These are phyloP conservation scores for Plectropomus leopardus DNA, from an alignment of 2,113 vertebrate species.

Conservation along the genomic window DNA sequence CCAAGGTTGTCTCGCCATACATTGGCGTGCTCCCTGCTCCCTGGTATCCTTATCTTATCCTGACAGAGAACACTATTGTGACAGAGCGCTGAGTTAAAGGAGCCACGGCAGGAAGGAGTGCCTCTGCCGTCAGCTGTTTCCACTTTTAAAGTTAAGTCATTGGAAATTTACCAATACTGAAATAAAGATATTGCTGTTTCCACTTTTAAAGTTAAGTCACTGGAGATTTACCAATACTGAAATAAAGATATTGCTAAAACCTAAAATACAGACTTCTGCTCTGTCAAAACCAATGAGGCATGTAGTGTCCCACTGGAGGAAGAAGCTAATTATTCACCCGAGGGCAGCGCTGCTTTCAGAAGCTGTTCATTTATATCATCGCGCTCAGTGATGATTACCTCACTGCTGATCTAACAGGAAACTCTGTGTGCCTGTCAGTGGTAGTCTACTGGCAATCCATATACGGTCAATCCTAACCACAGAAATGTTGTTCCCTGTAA, in stretches of 20 bases:
- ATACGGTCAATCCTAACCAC: too few relatives aligned
- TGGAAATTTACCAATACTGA: neutral
- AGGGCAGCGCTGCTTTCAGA: slow-evolving; percentile 12
- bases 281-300: slow-evolving; percentile 1
- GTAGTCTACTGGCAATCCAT: too few relatives aligned
- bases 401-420: neutral
- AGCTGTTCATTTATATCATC: slow-evolving; percentile 6
- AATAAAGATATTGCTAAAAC: too few relatives aligned
- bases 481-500: too few relatives aligned
- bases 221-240: neutral
- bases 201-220: slow-evolving; percentile 27
- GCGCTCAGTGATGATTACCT: slow-evolving; percentile 19
- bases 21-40: neutral
- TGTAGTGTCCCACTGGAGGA: neutral
- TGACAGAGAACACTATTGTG: slow-evolving; percentile 43
- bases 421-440: too few relatives aligned
- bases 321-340: slow-evolving; percentile 31
- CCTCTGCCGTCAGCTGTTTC: slow-evolving; percentile 33
- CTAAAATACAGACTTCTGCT: neutral
- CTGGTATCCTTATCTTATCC: slow-evolving; percentile 36
- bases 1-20: neutral
- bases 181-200: slow-evolving; percentile 1
- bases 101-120: slow-evolving; percentile 12
- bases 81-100: neutral
- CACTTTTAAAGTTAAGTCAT: slow-evolving; percentile 27